These are phyloP conservation scores for Rattus rattus DNA, from an alignment of 2,113 vertebrate genomes.

Conservation along the genomic window DNA sequence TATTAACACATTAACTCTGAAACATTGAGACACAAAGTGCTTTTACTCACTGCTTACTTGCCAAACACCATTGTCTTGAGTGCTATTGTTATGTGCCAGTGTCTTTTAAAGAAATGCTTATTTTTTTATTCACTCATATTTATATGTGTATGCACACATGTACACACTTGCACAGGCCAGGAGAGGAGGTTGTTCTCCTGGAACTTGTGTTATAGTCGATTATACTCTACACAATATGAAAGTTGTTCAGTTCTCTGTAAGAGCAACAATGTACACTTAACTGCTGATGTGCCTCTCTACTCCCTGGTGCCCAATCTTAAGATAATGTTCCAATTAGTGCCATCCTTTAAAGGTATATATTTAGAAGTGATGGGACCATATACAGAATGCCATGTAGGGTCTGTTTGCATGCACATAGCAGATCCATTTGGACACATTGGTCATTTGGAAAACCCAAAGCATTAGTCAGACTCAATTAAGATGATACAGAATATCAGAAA, in stretches of 20 bases:
- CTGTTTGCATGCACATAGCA: neutral
- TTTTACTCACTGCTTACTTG: neutral
- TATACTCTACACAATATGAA: neutral
- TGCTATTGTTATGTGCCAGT: neutral
- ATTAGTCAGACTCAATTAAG: neutral
- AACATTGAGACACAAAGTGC: neutral
- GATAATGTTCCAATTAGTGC: neutral
- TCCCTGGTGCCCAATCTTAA: neutral
- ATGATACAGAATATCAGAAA: neutral
- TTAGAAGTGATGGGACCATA: neutral
- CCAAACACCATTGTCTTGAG: neutral
- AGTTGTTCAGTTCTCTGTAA: neutral
- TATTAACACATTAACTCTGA: neutral
- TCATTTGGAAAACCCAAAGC: neutral
- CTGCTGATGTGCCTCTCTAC: neutral
- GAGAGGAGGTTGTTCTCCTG: neutral
- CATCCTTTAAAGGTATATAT: neutral
- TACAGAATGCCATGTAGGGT: fast-evolving
- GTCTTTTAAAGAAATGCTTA: neutral
- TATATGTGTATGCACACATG: too few species aligned
- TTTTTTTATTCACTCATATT: neutral
- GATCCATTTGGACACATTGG: neutral
- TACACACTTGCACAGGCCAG: neutral
- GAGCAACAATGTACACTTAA: neutral
- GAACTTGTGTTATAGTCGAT: neutral